Conservation (phyloP, 2,888 invertebrate genomes). For the Arrhopalites spinosus region DNA sequence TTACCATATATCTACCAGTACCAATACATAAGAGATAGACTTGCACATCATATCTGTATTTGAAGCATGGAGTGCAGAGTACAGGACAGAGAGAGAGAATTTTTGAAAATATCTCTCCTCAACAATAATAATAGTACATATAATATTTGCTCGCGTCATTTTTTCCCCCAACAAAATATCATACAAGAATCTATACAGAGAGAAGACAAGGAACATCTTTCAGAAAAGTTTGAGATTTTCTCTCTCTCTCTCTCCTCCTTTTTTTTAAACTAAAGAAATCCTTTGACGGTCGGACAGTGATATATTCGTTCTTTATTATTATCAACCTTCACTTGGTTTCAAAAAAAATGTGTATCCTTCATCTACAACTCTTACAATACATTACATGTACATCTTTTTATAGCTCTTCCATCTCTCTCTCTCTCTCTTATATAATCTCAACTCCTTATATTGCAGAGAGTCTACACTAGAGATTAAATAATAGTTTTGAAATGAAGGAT, state of each 20-base stretch:
- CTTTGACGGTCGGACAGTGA: slow-evolving; percentile 45
- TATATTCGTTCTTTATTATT: slow-evolving; percentile 48
- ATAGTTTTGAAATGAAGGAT: background rate
- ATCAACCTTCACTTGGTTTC: slow-evolving; percentile 33
- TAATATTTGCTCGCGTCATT: background rate
- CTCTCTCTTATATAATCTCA: too few species aligned
- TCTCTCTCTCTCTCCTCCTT: slow-evolving; percentile 39
- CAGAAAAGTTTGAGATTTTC: slow-evolving; percentile 38
- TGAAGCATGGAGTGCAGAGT: background rate
- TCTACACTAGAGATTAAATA: background rate
- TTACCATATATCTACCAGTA: too few species aligned
- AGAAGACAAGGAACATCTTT: slow-evolving; percentile 41
- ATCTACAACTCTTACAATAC: slow-evolving; percentile 16
- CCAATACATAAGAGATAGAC: too few species aligned
- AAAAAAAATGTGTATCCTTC: slow-evolving; percentile 25
- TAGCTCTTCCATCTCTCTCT: background rate
- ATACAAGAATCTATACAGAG: background rate
- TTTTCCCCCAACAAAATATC: too few species aligned
- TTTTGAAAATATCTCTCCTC: background rate
- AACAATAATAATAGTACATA: background rate
- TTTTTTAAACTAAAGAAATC: slow-evolving; percentile 42
- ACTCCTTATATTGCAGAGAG: too few species aligned
- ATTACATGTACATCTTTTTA: background rate
- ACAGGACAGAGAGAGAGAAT: background rate
- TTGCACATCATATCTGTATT: too few species aligned